Conservation (phyloP, 2,113 vertebrate genomes). For the Gavialis gangeticus region DNA sequence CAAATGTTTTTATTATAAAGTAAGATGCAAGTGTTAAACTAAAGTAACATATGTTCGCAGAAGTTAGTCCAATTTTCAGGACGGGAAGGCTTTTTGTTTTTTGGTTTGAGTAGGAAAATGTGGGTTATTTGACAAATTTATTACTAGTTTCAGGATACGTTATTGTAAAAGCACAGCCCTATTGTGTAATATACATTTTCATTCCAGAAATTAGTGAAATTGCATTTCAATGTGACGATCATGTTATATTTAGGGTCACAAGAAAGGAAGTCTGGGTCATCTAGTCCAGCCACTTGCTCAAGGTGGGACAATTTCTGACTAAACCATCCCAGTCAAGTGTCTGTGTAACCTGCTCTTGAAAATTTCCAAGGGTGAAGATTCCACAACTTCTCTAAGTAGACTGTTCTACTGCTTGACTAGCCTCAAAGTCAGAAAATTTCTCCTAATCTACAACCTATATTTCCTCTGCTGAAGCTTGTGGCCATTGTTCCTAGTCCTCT, state of each 20-base stretch:
- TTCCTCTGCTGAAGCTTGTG: too few species aligned
- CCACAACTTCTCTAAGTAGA: too few species aligned
- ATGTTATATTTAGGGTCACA: background rate
- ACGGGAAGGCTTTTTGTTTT: background rate
- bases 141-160: background rate
- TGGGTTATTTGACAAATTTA: background rate
- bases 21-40: background rate
- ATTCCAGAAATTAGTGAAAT: background rate
- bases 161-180: background rate
- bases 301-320: too few species aligned
- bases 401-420: too few species aligned
- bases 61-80: fast-evolving
- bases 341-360: too few species aligned
- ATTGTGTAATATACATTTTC: fast-evolving
- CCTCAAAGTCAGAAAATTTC: too few species aligned
- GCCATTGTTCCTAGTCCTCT: too few species aligned
- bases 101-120: background rate
- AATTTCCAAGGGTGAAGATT: too few species aligned
- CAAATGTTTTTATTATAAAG: background rate
- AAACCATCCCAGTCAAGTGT: too few species aligned
- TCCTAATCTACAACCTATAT: too few species aligned
- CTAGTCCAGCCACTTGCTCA: too few species aligned
- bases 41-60: background rate
- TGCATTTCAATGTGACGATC: background rate
- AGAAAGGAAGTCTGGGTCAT: too few species aligned